Evolutionary conservation across 2,797 vertebrate species (phyloP).

Genomic region (Sebastes trivittatus): DNA sequence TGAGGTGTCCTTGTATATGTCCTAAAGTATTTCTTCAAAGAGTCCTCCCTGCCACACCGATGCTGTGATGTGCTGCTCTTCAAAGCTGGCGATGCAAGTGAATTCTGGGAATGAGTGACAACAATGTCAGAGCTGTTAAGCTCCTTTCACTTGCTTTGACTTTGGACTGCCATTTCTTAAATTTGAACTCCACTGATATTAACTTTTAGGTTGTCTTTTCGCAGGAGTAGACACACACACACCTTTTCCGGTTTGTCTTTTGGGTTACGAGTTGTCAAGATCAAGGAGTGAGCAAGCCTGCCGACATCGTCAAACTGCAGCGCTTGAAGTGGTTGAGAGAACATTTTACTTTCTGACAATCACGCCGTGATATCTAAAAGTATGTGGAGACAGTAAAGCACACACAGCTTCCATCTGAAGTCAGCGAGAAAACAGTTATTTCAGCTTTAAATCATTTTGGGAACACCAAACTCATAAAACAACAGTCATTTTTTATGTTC

Average conservation of each 20-base stretch:
- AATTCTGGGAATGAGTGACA: constrained; percentile 52
- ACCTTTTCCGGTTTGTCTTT: constrained; percentile 18
- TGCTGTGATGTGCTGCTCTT: constrained; percentile 50
- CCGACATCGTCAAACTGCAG: not conserved
- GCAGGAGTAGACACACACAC: constrained; percentile 9
- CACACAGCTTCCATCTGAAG: not conserved
- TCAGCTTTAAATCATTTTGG: constrained; percentile 16
- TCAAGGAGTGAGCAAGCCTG: constrained; percentile 14
- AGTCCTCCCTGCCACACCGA: constrained; percentile 37
- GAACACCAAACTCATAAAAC: constrained; percentile 6
- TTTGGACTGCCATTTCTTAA: constrained; percentile 42
- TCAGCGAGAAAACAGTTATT: not conserved
- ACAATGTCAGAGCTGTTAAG: constrained; percentile 56
- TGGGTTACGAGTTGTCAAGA: constrained; percentile 30
- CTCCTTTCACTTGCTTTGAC: constrained; percentile 51
- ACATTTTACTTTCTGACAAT: constrained; percentile 8
- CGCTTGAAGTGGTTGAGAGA: not conserved
- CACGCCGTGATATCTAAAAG: not conserved
- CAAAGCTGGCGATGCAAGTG: constrained; percentile 46
- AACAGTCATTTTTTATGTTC: constrained; percentile 3
- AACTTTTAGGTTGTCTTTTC: constrained; percentile 21
- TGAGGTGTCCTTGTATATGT: constrained; percentile 3
- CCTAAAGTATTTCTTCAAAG: constrained; percentile 56
- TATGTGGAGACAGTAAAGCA: not conserved
- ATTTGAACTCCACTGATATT: constrained; percentile 24